These are phyloP conservation scores for Acanthoscelides obtectus DNA, from an alignment of 2,888 invertebrate genomes.

Conservation along the genomic window DNA sequence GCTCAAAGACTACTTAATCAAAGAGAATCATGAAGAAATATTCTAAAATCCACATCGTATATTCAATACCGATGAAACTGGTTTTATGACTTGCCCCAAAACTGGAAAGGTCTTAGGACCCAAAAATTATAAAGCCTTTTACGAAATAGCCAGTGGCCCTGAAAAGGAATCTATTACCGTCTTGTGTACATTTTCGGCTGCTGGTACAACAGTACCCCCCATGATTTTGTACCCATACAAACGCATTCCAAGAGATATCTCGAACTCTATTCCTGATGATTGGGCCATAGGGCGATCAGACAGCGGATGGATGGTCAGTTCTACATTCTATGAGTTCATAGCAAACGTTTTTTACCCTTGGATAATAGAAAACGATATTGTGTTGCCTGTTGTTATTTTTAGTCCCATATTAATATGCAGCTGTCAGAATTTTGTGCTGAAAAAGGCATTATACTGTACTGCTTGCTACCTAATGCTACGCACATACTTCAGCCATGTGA, in stretches of 20 bases:
- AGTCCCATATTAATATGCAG: conserved; percentile 6
- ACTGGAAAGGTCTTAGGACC: conserved; percentile 8
- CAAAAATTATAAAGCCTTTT: conserved; percentile 7
- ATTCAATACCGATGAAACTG: conserved; percentile 20
- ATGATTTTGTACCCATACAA: conserved; percentile 28
- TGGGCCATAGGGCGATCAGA: conserved; percentile 26
- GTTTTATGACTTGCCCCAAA: conserved; percentile 11
- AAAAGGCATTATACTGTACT: not conserved
- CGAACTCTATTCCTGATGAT: conserved; percentile 21
- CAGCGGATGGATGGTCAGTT: conserved; percentile 27
- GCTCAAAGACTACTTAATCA: conserved; percentile 7
- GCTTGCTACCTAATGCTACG: not conserved
- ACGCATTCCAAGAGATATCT: conserved; percentile 24
- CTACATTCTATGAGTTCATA: conserved; percentile 28
- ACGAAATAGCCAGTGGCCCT: conserved; percentile 5
- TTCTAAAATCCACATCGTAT: conserved; percentile 11
- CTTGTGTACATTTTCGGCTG: conserved; percentile 18
- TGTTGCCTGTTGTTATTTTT: conserved; percentile 4
- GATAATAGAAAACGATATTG: conserved; percentile 10
- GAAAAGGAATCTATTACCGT: conserved; percentile 23
- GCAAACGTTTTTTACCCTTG: conserved; percentile 28
- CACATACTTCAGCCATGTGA: conserved; percentile 6
- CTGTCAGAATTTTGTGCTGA: conserved; percentile 8
- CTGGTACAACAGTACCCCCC: conserved; percentile 24
- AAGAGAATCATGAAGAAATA: conserved; percentile 11